Conservation (phyloP, 2,113 vertebrate genomes). For the Scopus umbretta region DNA sequence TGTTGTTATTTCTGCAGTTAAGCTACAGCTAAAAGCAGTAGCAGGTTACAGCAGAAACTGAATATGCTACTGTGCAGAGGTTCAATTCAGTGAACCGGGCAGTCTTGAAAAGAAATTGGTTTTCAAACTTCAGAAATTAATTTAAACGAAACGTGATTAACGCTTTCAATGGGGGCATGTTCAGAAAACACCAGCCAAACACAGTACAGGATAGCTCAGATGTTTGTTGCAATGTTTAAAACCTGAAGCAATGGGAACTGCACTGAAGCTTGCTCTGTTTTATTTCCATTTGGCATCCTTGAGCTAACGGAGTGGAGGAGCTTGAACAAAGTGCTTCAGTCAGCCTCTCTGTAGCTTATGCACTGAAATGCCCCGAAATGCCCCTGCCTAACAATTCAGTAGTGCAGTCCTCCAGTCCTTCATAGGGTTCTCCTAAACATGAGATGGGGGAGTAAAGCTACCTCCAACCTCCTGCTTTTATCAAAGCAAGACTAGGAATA, state of each 20-base stretch:
- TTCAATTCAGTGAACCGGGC: background rate
- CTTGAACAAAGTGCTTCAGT: conserved; percentile 32
- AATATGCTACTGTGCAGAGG: conserved; percentile 29
- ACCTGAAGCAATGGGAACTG: background rate
- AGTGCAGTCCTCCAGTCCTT: background rate
- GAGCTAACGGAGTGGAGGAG: background rate
- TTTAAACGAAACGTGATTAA: background rate
- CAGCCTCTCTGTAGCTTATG: background rate
- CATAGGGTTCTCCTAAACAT: background rate
- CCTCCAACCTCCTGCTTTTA: background rate
- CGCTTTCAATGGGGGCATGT: background rate
- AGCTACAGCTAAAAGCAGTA: conserved; percentile 37
- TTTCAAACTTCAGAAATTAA: background rate
- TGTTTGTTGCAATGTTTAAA: background rate
- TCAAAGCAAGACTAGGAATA: background rate
- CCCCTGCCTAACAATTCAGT: background rate
- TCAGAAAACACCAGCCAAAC: background rate
- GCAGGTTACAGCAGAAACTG: conserved; percentile 39
- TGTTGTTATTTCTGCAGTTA: background rate
- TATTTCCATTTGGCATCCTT: background rate
- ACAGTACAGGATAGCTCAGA: background rate
- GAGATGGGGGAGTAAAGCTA: background rate
- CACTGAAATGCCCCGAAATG: conserved; percentile 49
- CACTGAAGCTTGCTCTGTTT: conserved; percentile 25
- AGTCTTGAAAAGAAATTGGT: background rate